Conservation (phyloP, 2,888 invertebrate genomes). For the Rhingia rostrata region DNA sequence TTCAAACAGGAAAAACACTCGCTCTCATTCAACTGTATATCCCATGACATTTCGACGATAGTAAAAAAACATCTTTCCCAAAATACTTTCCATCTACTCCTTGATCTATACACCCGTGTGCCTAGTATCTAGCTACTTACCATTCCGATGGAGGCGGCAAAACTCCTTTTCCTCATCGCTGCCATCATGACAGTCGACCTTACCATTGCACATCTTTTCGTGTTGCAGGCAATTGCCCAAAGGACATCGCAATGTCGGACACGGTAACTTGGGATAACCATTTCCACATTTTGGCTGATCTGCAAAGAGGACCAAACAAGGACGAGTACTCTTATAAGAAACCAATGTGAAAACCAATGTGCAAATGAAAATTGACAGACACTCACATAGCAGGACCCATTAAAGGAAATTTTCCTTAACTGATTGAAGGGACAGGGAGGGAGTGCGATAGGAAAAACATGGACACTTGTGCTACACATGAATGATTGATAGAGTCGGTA, state of each 20-base stretch:
- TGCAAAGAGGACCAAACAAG: slow-evolving; percentile 60
- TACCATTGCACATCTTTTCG: slow-evolving; percentile 87
- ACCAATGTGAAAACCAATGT: slow-evolving; percentile 24
- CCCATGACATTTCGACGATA: slow-evolving; percentile 14
- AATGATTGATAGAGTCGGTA: slow-evolving; percentile 42
- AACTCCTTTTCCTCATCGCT: slow-evolving; percentile 85
- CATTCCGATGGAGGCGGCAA: slow-evolving; percentile 78
- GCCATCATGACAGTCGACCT: slow-evolving; percentile 87
- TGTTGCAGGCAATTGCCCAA: slow-evolving; percentile 87
- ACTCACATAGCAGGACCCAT: slow-evolving; percentile 17
- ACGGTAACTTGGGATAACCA: slow-evolving; percentile 79
- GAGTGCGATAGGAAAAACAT: not conserved
- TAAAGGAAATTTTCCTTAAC: slow-evolving; percentile 23
- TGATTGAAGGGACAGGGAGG: slow-evolving; percentile 12
- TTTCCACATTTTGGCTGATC: slow-evolving; percentile 79
- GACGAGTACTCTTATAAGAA: not conserved
- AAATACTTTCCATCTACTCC: not conserved
- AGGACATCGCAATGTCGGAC: slow-evolving; percentile 86
- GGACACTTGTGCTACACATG: slow-evolving; percentile 44
- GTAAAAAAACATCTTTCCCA: not conserved
- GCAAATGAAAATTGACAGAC: slow-evolving; percentile 59
- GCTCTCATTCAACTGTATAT: not conserved
- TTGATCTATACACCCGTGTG: not conserved
- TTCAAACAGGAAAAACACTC: not conserved
- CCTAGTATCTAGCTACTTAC: slow-evolving; percentile 63